phyloP scores from a whole-genome alignment of 2,113 vertebrate species.

The Argyrosomus japonicus region DNA sequence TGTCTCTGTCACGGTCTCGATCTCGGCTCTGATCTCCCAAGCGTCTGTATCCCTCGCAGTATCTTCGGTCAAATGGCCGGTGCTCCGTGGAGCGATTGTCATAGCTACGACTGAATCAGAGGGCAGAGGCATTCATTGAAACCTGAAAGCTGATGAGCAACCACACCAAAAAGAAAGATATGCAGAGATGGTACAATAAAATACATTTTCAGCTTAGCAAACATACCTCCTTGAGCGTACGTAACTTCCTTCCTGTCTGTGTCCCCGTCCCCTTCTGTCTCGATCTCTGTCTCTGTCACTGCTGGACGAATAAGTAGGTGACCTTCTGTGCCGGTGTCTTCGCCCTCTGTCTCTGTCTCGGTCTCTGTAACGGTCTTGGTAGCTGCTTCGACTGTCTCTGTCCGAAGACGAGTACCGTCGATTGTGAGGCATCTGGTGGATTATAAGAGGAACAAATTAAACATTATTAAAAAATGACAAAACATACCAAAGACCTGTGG shows the following conservation, averaged over 20 bases:
- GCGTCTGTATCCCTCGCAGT: slow-evolving; percentile 91
- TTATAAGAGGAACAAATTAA: neutral
- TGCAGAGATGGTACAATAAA: neutral
- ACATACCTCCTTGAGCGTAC: slow-evolving; percentile 83
- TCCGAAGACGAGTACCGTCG: slow-evolving; percentile 94
- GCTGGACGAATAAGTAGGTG: slow-evolving; percentile 90
- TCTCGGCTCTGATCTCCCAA: slow-evolving; percentile 89
- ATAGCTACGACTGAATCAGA: slow-evolving; percentile 83
- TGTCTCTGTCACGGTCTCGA: slow-evolving; percentile 83
- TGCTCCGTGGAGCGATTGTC: slow-evolving; percentile 91
- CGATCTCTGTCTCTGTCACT: slow-evolving; percentile 78
- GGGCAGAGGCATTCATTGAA: neutral
- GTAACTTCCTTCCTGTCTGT: slow-evolving; percentile 80
- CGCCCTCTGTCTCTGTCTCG: slow-evolving; percentile 88
- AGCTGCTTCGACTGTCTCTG: slow-evolving; percentile 94
- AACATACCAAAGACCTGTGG: neutral
- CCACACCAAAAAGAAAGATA: neutral
- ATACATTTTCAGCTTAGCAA: neutral
- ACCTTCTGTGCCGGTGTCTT: slow-evolving; percentile 90
- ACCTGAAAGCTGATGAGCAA: neutral
- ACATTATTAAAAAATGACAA: neutral
- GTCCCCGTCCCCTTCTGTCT: slow-evolving; percentile 72
- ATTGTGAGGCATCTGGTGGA: slow-evolving; percentile 92
- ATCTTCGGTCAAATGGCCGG: slow-evolving; percentile 89
- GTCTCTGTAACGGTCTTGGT: slow-evolving; percentile 91